Conservation (phyloP, 2,113 vertebrate species). For the Heterotilapia buettikoferi region DNA sequence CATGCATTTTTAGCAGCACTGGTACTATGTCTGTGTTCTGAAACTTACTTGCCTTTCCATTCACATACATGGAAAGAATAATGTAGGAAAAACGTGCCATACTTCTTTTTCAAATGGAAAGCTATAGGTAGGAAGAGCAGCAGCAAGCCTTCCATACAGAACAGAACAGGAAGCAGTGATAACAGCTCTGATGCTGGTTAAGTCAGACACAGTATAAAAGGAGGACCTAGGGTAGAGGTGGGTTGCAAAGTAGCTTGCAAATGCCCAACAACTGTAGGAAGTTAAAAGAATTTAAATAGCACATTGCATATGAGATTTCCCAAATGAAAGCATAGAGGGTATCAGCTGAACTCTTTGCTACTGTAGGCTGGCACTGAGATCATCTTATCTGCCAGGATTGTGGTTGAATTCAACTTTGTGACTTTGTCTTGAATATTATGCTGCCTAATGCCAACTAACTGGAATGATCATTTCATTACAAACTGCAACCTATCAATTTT, state of each 20-base stretch:
- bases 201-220: not conserved
- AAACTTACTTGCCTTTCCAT: not conserved
- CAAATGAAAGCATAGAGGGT: not conserved
- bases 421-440: not conserved
- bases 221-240: accelerated
- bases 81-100: not conserved
- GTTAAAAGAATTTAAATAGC: not conserved
- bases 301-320: not conserved
- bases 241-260: not conserved
- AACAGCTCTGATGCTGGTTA: not conserved
- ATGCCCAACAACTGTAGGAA: not conserved
- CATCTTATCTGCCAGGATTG: not conserved
- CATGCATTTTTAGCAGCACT: accelerated
- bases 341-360: not conserved
- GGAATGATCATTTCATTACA: not conserved
- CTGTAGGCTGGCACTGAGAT: not conserved
- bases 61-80: not conserved
- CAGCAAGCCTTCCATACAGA: not conserved
- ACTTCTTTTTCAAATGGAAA: not conserved
- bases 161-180: not conserved
- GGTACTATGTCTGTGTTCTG: not conserved
- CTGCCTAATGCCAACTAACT: not conserved
- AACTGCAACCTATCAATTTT: not conserved
- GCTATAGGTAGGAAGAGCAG: not conserved
- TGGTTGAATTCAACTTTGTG: not conserved